Base-by-base conservation (phyloP, 2,888 invertebrate species). In the Drosophila aldrichi region DNA sequence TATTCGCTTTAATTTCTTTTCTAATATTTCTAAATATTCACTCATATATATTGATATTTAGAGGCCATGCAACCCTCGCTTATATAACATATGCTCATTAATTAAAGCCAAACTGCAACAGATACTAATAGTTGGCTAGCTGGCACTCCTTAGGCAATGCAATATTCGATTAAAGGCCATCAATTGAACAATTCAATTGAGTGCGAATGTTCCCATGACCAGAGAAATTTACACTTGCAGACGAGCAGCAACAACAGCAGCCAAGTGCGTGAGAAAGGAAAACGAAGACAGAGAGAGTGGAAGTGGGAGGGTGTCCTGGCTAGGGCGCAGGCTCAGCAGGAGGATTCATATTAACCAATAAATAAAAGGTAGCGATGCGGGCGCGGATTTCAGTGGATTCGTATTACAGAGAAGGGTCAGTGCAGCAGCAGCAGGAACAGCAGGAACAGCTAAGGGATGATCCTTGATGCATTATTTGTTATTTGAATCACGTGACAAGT, bases 401-500 rank as follows among this genome's bases (percentile, higher is more conserved):
- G 60, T 16, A 66, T 77, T 77, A 75, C 79, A 64, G 70, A 51
- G 51, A 54, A 7, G 55, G 70, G 74, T 46, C 46, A 44, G 68
- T 43, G 52, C 46, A 59, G 58, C 67, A 55, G 68, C 14, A 61
- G 9, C 9, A 9, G 32, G 66, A 56, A 59, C 29, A 29, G 29
- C 29, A 56, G 59, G 66, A 56, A 59, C 14, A 61, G 66, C 79
- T 84, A 90, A 80, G 90, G 90, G 90, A 90, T 90, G 90, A 90
- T 91, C 91, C 86, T 54, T 74, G 60, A 51, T 75, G 81, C 67
- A 73, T 79, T 88, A 81, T 86, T 90, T 91, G 91, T 90, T 90
- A 81, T 89, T 90, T 79, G 91, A 91, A 91, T 90, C 90, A 90
- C 90, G 90, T 91, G 90, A 90, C 91, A 90, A 90, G 90, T 90